Conservation (phyloP, 2,113 vertebrate species). For the Colistium nudipinnis region DNA sequence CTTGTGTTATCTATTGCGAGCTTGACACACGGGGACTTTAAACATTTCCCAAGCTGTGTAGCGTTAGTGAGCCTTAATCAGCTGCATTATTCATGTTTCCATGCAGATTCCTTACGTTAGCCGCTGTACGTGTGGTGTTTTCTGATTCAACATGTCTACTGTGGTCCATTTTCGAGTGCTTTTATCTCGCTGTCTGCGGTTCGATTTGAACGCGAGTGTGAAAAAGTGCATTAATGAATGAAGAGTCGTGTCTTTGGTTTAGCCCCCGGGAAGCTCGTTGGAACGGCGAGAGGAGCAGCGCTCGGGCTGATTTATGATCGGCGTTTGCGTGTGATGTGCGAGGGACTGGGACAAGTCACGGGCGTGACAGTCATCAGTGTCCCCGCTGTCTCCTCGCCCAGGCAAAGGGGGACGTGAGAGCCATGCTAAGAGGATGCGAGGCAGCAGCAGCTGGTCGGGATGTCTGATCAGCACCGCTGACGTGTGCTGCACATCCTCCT, state of each 20-base stretch:
- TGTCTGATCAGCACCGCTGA: slow-evolving; percentile 36
- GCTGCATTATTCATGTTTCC: slow-evolving; percentile 77
- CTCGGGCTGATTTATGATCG: slow-evolving; percentile 14
- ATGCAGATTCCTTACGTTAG: slow-evolving; percentile 48
- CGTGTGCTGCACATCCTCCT: slow-evolving; percentile 15
- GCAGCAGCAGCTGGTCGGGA: slow-evolving; percentile 26
- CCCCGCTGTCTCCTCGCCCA: slow-evolving; percentile 30
- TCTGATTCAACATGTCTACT: not conserved
- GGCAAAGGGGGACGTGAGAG: slow-evolving; percentile 48
- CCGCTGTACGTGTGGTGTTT: not conserved
- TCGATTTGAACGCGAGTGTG: not conserved
- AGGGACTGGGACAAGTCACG: slow-evolving; percentile 29
- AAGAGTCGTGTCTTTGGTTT: not conserved
- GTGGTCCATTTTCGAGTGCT: not conserved
- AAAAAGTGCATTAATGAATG: slow-evolving; percentile 12
- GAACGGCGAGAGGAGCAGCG: not conserved
- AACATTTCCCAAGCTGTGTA: slow-evolving; percentile 52
- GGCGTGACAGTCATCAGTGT: slow-evolving; percentile 35
- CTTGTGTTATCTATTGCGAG: not conserved
- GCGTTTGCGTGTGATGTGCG: slow-evolving; percentile 16
- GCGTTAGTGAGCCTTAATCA: slow-evolving; percentile 55
- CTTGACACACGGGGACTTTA: slow-evolving; percentile 21
- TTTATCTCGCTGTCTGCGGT: not conserved
- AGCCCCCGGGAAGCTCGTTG: no score
- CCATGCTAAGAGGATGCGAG: slow-evolving; percentile 50